Conservation (phyloP, 2,888 invertebrate genomes). For the Parnassius apollo region DNA sequence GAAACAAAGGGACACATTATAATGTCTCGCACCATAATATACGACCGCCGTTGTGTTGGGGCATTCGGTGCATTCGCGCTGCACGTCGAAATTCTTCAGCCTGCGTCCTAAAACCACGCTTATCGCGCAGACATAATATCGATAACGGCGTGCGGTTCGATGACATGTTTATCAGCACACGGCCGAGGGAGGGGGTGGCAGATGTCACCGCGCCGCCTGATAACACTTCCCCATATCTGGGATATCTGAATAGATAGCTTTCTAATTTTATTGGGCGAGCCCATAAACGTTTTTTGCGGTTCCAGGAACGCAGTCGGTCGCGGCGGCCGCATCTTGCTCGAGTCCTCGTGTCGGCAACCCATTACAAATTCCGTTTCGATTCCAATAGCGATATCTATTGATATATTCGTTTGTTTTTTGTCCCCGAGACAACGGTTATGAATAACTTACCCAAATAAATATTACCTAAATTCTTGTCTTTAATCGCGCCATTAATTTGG, state of each 20-base stretch:
- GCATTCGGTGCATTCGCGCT: not conserved
- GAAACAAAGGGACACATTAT: constrained; percentile 28
- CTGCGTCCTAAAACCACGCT: not conserved
- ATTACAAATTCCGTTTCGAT: constrained; percentile 35
- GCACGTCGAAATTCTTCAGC: not conserved
- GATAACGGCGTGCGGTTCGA: not conserved
- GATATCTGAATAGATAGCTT: constrained; percentile 65
- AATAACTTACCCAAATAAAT: constrained; percentile 32
- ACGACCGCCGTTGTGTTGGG: not conserved
- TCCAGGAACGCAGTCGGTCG: constrained; percentile 34
- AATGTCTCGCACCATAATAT: constrained; percentile 28
- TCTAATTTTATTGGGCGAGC: constrained; percentile 52
- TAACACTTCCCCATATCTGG: constrained; percentile 53
- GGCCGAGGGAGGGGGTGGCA: constrained; percentile 10
- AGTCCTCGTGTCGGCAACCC: constrained; percentile 19
- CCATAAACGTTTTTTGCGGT: constrained; percentile 38
- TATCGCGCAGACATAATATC: not conserved
- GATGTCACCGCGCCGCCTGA: constrained; percentile 29
- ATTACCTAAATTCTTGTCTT: constrained; percentile 32
- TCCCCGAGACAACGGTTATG: constrained; percentile 28
- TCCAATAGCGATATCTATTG: constrained; percentile 32
- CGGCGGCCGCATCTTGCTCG: constrained; percentile 11
- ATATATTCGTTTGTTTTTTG: constrained; percentile 26
- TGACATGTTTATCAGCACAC: not conserved
- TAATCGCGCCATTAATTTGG: constrained; percentile 36